A percentile compares a stretch with the other conserved stretches of the same genome.
These are phyloP conservation scores for Odontamblyopus lacepedii DNA, from an alignment of 2,797 vertebrate species.

Conservation along the genomic window DNA sequence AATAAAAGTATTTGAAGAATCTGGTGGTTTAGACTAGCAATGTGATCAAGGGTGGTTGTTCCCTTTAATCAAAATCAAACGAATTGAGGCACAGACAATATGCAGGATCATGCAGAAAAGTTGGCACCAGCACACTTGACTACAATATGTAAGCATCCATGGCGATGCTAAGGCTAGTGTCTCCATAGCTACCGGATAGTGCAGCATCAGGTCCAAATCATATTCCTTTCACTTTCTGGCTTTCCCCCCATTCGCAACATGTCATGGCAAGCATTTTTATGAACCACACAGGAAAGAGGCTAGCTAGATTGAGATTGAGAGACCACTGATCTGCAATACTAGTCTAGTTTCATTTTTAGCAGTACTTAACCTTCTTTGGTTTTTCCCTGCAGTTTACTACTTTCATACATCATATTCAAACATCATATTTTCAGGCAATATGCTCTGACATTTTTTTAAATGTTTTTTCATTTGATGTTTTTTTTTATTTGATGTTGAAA, in stretches of 20 bases:
- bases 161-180: constrained; percentile 44
- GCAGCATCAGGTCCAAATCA: constrained; percentile 55
- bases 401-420: not conserved
- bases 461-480: not conserved
- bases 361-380: not conserved
- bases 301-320: constrained; percentile 25
- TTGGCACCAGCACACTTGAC: constrained; percentile 18
- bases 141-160: constrained; percentile 43
- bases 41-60: constrained; percentile 13
- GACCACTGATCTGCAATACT: constrained; percentile 20
- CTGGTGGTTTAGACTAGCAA: constrained; percentile 9
- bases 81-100: constrained; percentile 35
- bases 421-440: not conserved
- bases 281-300: constrained; percentile 28
- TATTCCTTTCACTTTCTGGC: constrained; percentile 29
- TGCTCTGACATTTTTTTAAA: not conserved
- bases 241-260: constrained; percentile 31
- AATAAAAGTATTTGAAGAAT: constrained; percentile 14
- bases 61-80: constrained; percentile 21
- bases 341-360: constrained; percentile 20
- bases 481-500: not conserved
- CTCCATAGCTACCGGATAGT: constrained; percentile 63
- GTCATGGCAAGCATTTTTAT: constrained; percentile 34
- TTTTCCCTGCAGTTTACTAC: constrained; percentile 20
- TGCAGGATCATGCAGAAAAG: constrained; percentile 30